Conservation (phyloP, 2,113 vertebrate genomes). For the Lathamus discolor region DNA sequence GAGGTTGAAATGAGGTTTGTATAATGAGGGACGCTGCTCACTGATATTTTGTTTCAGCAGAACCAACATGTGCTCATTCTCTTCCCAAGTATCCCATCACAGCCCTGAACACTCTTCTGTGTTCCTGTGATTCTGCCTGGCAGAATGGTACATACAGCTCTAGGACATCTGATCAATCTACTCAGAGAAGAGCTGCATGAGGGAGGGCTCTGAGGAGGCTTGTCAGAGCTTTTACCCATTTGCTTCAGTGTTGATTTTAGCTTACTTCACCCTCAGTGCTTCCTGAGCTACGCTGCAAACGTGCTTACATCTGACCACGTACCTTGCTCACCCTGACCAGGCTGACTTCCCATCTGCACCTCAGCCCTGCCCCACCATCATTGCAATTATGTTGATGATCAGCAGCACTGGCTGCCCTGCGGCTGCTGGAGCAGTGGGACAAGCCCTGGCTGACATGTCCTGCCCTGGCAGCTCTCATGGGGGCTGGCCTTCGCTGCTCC, state of each 20-base stretch:
- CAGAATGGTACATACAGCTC: background rate
- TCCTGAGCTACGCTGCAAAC: background rate
- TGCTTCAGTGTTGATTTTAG: background rate
- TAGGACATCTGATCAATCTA: background rate
- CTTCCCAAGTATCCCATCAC: background rate
- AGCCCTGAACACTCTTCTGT: background rate
- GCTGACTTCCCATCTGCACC: background rate
- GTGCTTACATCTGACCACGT: accelerated
- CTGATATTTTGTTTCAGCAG: background rate
- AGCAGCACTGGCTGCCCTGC: background rate
- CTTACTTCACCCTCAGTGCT: background rate
- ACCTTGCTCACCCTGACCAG: background rate
- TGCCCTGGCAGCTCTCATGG: background rate
- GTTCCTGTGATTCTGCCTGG: background rate
- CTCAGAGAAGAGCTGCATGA: background rate
- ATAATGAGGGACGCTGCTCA: background rate
- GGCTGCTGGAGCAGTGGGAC: background rate
- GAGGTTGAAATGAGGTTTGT: background rate
- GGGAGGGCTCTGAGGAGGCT: background rate
- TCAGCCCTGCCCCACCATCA: background rate
- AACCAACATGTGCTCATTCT: background rate
- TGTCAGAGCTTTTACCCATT: background rate
- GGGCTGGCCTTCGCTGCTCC: background rate
- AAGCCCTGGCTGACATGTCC: background rate
- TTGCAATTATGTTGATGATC: background rate